Percentiles rank a stretch among this genome's conserved stretches.
Conservation (phyloP, 2,888 invertebrate genomes). For the Noctua janthe region DNA sequence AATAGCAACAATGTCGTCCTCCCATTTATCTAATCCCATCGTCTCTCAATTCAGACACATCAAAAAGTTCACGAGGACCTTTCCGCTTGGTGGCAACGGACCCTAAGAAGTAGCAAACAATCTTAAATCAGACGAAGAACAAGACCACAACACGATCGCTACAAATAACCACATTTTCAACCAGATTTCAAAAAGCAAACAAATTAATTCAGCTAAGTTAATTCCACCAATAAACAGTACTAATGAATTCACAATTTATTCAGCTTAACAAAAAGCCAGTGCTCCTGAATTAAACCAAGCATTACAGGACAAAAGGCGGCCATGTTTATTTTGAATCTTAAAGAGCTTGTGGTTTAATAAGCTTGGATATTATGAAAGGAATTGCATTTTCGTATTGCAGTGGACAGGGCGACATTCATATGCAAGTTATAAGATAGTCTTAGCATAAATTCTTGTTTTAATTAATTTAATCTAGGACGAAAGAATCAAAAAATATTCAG, state of each 20-base stretch:
- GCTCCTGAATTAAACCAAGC: slow-evolving; percentile 22
- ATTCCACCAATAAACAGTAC: slow-evolving; percentile 25
- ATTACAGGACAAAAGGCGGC: slow-evolving; percentile 24
- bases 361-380: slow-evolving; percentile 27
- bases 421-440: neutral
- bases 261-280: slow-evolving; percentile 27
- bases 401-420: neutral
- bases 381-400: slow-evolving; percentile 36
- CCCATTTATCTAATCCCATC: too few relatives aligned
- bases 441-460: neutral
- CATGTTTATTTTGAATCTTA: slow-evolving; percentile 33
- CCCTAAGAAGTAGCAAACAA: neutral
- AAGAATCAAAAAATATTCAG: too few relatives aligned
- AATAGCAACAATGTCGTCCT: too few relatives aligned
- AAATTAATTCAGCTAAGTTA: slow-evolving; percentile 23
- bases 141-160: neutral
- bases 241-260: slow-evolving; percentile 41
- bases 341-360: slow-evolving; percentile 16
- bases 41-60: too few relatives aligned
- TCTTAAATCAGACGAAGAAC: neutral
- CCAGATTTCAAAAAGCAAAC: neutral
- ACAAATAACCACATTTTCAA: neutral
- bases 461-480: neutral
- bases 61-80: too few relatives aligned
- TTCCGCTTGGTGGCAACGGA: neutral